Conservation (phyloP, 1,140 invertebrate genomes). For the Drosophila lini region DNA sequence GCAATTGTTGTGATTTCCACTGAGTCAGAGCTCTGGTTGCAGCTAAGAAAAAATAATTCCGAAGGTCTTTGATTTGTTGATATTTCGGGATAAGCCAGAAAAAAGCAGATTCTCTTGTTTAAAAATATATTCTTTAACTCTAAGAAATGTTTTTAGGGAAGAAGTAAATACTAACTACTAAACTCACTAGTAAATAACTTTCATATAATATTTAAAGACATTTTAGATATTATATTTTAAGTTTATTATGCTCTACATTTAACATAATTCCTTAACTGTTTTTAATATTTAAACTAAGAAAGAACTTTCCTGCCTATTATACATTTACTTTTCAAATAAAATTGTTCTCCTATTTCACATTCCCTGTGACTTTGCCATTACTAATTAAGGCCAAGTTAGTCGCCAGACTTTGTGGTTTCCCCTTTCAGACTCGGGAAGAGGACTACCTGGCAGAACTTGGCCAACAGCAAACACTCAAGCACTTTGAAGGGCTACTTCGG, state of each 20-base stretch:
- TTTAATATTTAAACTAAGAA: not conserved
- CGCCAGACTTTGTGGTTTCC: conserved; percentile 26
- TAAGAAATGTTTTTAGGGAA: not conserved
- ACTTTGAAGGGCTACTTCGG: conserved; percentile 51
- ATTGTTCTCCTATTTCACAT: not conserved
- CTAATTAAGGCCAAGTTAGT: conserved; percentile 28
- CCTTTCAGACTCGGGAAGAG: conserved; percentile 6
- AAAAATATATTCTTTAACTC: not conserved
- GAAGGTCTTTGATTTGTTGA: conserved; percentile 36
- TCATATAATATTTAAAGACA: no score
- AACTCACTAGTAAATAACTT: not conserved
- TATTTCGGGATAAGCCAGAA: not conserved
- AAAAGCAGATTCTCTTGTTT: not conserved
- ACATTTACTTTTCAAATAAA: not conserved
- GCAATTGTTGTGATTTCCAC: conserved; percentile 25
- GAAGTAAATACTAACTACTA: not conserved
- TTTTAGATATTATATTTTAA: no score
- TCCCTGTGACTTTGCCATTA: conserved; percentile 7
- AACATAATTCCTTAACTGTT: no score
- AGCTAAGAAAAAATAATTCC: conserved; percentile 33
- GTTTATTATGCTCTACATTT: no score
- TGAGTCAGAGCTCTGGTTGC: conserved; percentile 45
- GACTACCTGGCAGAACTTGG: conserved; percentile 16
- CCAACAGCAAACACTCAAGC: conserved; percentile 27
- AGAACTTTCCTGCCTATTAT: not conserved